A percentile compares a stretch with the other conserved stretches of the same genome.
Conservation (phyloP, 53 echinoderm and acorn worm species). For the Zoroaster sp. region DNA sequence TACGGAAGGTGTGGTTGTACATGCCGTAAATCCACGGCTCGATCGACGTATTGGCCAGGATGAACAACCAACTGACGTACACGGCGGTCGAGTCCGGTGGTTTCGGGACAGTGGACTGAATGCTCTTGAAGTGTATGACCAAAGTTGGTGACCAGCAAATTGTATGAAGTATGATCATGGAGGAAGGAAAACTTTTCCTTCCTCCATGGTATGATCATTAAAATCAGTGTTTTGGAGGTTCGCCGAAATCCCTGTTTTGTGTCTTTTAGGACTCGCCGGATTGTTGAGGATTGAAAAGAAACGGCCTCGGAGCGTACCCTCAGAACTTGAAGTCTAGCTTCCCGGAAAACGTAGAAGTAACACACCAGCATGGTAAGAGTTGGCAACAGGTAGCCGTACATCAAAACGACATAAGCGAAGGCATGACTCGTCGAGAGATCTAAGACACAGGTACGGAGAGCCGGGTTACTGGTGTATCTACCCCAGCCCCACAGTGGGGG, state of each 20-base stretch:
- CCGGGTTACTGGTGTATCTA: neutral
- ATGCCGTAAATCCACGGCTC: slow-evolving; percentile 56
- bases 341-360: slow-evolving; percentile 10
- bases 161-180: slow-evolving; percentile 5
- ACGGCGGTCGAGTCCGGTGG: neutral
- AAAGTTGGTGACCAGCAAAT: slow-evolving; percentile 12
- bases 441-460: neutral
- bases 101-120: neutral
- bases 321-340: neutral
- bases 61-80: slow-evolving; percentile 23
- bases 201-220: no score
- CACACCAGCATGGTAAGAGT: neutral
- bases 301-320: neutral
- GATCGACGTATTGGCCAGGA: slow-evolving; percentile 30
- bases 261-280: neutral
- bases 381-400: neutral
- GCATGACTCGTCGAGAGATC: neutral
- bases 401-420: neutral
- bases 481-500: slow-evolving; percentile 32
- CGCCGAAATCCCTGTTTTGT: slow-evolving; percentile 1
- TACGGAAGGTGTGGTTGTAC: slow-evolving; percentile 38
- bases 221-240: slow-evolving; percentile 4
- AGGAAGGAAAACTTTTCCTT: no score
- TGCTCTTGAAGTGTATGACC: neutral
- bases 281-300: neutral